phyloP scores from a whole-genome alignment of 1,140 invertebrate genomes.

The Ceratosolen fusciceps region DNA sequence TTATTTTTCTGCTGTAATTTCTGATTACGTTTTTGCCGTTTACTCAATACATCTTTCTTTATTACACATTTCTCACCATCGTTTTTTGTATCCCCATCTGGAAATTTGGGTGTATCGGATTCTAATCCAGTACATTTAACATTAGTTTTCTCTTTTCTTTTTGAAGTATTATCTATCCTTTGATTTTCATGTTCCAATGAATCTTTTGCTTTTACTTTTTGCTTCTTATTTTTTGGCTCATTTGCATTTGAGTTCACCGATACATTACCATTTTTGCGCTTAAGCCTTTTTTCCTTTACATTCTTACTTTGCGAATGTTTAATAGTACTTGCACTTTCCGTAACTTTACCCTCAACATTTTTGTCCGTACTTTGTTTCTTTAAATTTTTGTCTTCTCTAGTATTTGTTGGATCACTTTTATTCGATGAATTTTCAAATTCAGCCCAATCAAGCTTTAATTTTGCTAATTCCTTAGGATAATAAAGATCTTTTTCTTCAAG shows the following conservation, averaged over 20 bases:
- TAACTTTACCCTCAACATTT: conserved; percentile 40
- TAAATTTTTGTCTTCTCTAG: conserved; percentile 49
- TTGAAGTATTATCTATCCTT: conserved; percentile 44
- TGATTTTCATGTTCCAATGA: conserved; percentile 43
- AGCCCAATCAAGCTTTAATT: conserved; percentile 61
- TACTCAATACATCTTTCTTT: conserved; percentile 39
- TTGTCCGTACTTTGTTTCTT: conserved; percentile 51
- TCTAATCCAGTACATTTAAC: conserved; percentile 45
- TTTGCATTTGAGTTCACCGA: background rate
- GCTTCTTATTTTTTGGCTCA: conserved; percentile 41
- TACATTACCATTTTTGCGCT: conserved; percentile 47
- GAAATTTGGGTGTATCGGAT: conserved; percentile 35
- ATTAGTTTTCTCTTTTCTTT: conserved; percentile 44
- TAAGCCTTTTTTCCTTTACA: conserved; percentile 35
- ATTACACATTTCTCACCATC: conserved; percentile 8
- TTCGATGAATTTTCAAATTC: conserved; percentile 56
- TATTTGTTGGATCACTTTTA: conserved; percentile 43
- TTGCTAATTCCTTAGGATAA: conserved; percentile 47
- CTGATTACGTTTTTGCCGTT: conserved; percentile 61
- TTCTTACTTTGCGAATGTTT: conserved; percentile 43
- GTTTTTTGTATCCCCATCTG: conserved; percentile 46
- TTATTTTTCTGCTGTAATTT: conserved; percentile 44
- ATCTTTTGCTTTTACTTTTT: too few species aligned
- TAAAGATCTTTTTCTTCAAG: conserved; percentile 56
- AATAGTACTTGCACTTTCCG: conserved; percentile 55